Percentiles rank a stretch among this genome's conserved stretches.
Conservation (phyloP, 2,888 invertebrate genomes). For the Phrixothrix hirtus region DNA sequence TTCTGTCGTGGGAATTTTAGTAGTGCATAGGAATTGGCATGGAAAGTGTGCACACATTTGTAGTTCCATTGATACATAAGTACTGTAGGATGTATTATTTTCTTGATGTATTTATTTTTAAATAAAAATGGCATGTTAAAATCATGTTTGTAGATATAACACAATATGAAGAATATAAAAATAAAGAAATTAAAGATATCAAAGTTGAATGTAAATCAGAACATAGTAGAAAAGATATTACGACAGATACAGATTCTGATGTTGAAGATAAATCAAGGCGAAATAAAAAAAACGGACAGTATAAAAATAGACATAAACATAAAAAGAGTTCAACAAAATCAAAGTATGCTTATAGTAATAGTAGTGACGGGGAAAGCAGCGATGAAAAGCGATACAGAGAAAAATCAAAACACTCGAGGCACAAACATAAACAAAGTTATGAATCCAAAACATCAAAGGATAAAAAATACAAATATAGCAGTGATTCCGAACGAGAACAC, state of each 20-base stretch:
- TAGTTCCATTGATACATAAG: too few species aligned
- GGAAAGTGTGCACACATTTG: too few species aligned
- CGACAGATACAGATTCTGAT: background rate
- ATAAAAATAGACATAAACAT: background rate
- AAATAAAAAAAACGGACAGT: background rate
- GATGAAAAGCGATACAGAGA: constrained; percentile 2
- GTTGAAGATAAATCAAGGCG: too few species aligned
- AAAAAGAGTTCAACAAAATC: constrained; percentile 4
- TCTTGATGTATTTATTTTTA: too few species aligned
- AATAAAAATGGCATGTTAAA: too few species aligned
- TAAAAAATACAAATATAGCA: constrained; percentile 2
- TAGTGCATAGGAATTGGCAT: too few species aligned
- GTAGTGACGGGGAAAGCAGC: background rate
- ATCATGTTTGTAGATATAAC: constrained; percentile 64
- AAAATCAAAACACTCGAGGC: background rate
- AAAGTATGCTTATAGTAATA: background rate
- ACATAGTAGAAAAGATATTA: constrained; percentile 6
- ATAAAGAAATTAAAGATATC: constrained; percentile 39
- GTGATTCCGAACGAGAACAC: constrained; percentile 3
- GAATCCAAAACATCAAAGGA: background rate
- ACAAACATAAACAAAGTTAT: background rate
- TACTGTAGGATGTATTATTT: too few species aligned
- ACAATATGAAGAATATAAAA: constrained; percentile 68
- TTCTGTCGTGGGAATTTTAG: too few species aligned
- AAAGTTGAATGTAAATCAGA: constrained; percentile 5